Evolutionary conservation across 2,797 vertebrate genomes (phyloP).

Genomic region (Eremophila alpestris): DNA sequence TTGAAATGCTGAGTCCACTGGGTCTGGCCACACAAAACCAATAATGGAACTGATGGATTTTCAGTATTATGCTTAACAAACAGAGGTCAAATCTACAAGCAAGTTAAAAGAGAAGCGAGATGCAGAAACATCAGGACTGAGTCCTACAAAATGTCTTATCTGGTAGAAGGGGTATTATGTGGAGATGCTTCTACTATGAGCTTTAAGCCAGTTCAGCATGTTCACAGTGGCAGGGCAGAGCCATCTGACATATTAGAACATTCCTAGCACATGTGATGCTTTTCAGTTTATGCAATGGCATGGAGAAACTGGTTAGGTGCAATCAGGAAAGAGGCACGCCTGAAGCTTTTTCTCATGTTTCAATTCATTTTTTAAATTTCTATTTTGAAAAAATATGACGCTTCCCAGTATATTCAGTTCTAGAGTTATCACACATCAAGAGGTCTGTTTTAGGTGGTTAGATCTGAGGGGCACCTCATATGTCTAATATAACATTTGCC

Average conservation of each 20-base stretch:
- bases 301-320: not conserved
- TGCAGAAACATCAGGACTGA: not conserved
- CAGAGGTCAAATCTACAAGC: accelerated
- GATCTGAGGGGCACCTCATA: not conserved
- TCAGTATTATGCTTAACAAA: not conserved
- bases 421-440: not conserved
- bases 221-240: not conserved
- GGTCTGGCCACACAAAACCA: not conserved
- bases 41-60: not conserved
- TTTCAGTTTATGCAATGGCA: not conserved
- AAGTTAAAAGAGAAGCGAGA: not conserved
- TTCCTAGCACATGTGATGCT: not conserved
- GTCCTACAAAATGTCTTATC: not conserved
- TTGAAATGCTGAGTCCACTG: not conserved
- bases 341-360: not conserved
- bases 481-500: not conserved
- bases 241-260: not conserved
- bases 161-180: not conserved
- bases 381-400: not conserved
- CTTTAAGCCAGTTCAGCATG: not conserved
- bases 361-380: not conserved
- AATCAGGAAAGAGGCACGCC: not conserved
- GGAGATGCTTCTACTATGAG: not conserved
- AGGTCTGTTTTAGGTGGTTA: not conserved
- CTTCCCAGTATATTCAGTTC: not conserved